phyloP scores from a whole-genome alignment of 64 coral and sea anemone genomes.

The Acropora tenuis region DNA sequence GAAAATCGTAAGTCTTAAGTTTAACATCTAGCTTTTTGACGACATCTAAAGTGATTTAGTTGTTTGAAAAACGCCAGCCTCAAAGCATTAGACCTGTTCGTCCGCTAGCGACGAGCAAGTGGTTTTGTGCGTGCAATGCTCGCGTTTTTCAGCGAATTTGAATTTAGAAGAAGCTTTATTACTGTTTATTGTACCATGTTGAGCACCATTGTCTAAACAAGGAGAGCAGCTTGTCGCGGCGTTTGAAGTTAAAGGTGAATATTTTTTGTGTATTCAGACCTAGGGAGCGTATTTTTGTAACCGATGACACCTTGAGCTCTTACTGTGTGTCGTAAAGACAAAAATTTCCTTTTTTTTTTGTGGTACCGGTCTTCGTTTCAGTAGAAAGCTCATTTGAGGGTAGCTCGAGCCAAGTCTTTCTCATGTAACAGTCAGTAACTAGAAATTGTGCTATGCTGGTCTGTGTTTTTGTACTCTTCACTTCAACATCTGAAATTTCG shows the following conservation, averaged over 20 bases:
- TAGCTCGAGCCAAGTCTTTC: background rate
- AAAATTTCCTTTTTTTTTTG: background rate
- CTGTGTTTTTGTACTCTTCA: background rate
- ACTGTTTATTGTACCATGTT: background rate
- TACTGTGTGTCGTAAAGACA: background rate
- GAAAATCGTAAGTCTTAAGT: conserved; percentile 1
- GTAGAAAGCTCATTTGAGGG: too few relatives aligned
- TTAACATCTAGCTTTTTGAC: background rate
- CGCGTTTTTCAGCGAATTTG: background rate
- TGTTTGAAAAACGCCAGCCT: background rate
- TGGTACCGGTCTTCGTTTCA: background rate
- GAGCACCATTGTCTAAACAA: background rate
- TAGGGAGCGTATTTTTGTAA: background rate
- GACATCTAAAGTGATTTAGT: background rate
- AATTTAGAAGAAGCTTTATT: background rate
- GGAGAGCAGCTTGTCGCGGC: background rate
- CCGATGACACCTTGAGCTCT: background rate
- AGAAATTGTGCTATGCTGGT: background rate
- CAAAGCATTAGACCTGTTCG: background rate
- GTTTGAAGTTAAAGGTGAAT: background rate
- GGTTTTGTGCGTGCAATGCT: background rate
- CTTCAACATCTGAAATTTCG: background rate
- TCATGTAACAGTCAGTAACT: too few relatives aligned
- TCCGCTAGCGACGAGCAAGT: background rate
- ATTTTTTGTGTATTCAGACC: background rate